These are phyloP conservation scores for Microplitis deprimator DNA, from an alignment of 2,888 invertebrate species.

Conservation along the genomic window DNA sequence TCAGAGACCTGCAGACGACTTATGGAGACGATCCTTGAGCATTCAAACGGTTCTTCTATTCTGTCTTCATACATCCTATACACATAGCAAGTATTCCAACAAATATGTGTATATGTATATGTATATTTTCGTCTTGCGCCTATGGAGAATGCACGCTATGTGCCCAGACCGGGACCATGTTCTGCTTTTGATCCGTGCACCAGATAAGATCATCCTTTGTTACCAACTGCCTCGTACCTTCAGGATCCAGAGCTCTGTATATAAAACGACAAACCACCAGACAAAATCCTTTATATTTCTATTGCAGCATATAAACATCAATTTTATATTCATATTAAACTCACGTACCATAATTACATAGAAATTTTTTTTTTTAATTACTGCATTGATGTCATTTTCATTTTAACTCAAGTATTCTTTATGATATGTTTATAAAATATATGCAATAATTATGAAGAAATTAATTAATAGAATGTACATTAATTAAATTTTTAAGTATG, in stretches of 20 bases:
- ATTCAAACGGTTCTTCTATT: constrained; percentile 36
- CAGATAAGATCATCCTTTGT: constrained; percentile 70
- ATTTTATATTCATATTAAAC: neutral
- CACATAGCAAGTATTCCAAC: constrained; percentile 19
- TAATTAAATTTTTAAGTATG: neutral
- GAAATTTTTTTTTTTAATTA: no score
- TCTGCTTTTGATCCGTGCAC: constrained; percentile 70
- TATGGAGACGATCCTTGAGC: constrained; percentile 1
- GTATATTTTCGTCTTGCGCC: constrained; percentile 51
- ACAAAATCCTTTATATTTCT: constrained; percentile 9
- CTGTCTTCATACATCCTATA: neutral
- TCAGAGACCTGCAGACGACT: neutral
- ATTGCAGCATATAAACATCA: neutral
- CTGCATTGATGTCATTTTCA: no score
- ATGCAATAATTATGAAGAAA: no score
- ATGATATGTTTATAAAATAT: no score
- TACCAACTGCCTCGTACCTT: constrained; percentile 66
- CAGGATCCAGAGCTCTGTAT: constrained; percentile 15
- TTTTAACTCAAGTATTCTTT: no score
- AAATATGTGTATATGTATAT: constrained; percentile 40
- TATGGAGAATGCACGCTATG: constrained; percentile 69
- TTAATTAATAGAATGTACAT: neutral
- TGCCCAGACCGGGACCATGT: constrained; percentile 62
- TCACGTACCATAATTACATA: no score
- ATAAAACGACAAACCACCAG: constrained; percentile 1